These are phyloP conservation scores for Hoplias malabaricus DNA, from an alignment of 2,113 vertebrate species.

Conservation along the genomic window DNA sequence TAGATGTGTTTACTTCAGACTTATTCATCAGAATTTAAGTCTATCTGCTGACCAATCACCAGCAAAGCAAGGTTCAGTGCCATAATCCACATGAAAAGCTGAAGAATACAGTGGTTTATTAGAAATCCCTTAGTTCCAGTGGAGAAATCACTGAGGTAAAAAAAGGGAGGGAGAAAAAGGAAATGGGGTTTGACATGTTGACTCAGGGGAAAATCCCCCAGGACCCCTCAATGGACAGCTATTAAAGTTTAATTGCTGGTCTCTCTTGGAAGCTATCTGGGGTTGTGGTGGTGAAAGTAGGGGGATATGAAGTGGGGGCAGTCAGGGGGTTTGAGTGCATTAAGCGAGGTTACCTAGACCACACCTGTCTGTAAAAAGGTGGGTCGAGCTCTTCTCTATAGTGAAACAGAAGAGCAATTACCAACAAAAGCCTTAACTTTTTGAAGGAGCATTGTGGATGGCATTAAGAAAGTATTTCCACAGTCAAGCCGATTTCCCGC, in stretches of 20 bases:
- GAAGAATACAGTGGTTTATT: background rate
- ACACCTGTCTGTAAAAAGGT: conserved; percentile 53
- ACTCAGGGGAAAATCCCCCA: conserved; percentile 66
- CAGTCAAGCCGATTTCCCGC: conserved; percentile 50
- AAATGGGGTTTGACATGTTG: conserved; percentile 73
- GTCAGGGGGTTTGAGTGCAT: background rate
- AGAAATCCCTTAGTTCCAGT: background rate
- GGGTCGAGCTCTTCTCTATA: background rate
- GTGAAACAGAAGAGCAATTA: conserved; percentile 32
- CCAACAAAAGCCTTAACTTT: conserved; percentile 39
- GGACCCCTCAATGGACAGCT: conserved; percentile 63
- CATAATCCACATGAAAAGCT: background rate
- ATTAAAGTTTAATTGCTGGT: conserved; percentile 68
- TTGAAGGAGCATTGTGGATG: conserved; percentile 49
- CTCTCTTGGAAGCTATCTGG: conserved; percentile 53
- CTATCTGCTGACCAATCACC: background rate
- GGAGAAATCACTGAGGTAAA: conserved; percentile 38
- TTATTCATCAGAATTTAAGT: background rate
- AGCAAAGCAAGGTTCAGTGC: background rate
- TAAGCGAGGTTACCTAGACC: background rate
- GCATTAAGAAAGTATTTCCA: conserved; percentile 58
- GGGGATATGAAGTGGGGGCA: conserved; percentile 32
- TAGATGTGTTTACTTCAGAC: background rate
- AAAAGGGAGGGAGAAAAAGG: conserved; percentile 58
- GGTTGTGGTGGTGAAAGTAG: conserved; percentile 43